A percentile compares a stretch with the other conserved stretches of the same genome.
Conservation (phyloP, 1,140 invertebrate species). For the Drosophila novamexicana region DNA sequence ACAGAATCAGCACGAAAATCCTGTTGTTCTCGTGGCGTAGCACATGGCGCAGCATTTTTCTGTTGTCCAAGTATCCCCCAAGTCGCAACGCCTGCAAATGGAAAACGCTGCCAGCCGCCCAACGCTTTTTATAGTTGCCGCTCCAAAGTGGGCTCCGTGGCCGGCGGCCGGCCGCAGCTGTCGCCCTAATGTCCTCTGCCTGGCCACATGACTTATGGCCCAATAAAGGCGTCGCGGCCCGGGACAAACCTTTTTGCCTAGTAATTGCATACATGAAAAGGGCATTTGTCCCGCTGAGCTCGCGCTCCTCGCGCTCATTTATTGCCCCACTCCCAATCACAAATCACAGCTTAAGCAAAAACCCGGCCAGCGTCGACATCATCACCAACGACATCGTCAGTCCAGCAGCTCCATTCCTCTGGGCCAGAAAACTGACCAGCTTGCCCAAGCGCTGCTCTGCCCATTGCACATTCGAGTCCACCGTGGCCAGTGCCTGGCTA, state of each 20-base stretch:
- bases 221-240: slow-evolving; percentile 57
- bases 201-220: slow-evolving; percentile 66
- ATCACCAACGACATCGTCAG: slow-evolving; percentile 2
- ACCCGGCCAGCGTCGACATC: slow-evolving; percentile 13
- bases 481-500: slow-evolving; percentile 14
- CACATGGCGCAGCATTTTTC: slow-evolving; percentile 64
- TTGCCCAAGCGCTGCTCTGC: slow-evolving; percentile 30
- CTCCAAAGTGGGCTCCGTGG: not conserved
- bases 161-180: slow-evolving; percentile 25
- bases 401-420: slow-evolving; percentile 17
- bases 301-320: slow-evolving; percentile 26
- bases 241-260: slow-evolving; percentile 72
- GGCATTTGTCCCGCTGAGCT: slow-evolving; percentile 69
- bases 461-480: slow-evolving; percentile 47
- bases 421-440: slow-evolving; percentile 21
- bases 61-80: slow-evolving; percentile 25
- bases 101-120: slow-evolving; percentile 40
- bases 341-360: slow-evolving; percentile 52
- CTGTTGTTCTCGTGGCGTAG: slow-evolving; percentile 64
- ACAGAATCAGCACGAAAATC: slow-evolving; percentile 62
- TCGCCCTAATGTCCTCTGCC: slow-evolving; percentile 37
- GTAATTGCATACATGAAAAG: slow-evolving; percentile 79
- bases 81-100: slow-evolving; percentile 52
- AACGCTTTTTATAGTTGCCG: slow-evolving; percentile 56
- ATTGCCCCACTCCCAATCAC: slow-evolving; percentile 31